A percentile compares a stretch with the other conserved stretches of the same genome.
These are phyloP conservation scores for Brachyalestes nurse DNA, from an alignment of 2,797 vertebrate species.

Conservation along the genomic window DNA sequence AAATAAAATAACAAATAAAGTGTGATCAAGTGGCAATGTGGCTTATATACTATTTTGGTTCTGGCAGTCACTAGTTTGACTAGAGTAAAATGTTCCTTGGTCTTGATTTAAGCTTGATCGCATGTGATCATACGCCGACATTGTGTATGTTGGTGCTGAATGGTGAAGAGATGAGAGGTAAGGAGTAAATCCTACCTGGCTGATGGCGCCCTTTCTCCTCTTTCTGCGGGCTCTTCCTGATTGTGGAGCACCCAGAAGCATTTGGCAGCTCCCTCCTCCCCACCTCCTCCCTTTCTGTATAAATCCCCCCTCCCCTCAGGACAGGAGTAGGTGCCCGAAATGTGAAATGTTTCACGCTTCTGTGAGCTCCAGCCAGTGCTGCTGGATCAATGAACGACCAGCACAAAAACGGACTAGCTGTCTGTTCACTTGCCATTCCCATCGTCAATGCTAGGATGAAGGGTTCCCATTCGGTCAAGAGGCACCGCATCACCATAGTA, in stretches of 20 bases:
- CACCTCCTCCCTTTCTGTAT: neutral
- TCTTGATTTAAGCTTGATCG: neutral
- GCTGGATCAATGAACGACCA: constrained; percentile 60
- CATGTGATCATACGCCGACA: neutral
- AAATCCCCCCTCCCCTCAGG: constrained; percentile 14
- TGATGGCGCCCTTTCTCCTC: constrained; percentile 30
- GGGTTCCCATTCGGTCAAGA: constrained; percentile 65
- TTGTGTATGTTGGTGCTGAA: neutral
- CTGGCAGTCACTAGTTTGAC: neutral
- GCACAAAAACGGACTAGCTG: constrained; percentile 54
- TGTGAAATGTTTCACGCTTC: constrained; percentile 50
- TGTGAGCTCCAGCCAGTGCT: constrained; percentile 49
- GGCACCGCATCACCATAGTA: constrained; percentile 63
- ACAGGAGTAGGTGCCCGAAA: constrained; percentile 47
- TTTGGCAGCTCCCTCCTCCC: neutral
- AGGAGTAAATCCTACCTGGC: constrained; percentile 32
- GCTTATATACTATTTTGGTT: no score
- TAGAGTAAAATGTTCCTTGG: neutral
- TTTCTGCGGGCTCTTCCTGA: constrained; percentile 31
- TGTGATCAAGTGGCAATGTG: no score
- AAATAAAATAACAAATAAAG: no score
- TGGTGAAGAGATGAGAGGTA: constrained; percentile 10
- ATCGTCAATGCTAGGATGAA: constrained; percentile 63
- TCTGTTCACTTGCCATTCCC: constrained; percentile 57
- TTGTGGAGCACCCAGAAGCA: neutral